Percentiles rank a stretch among this genome's conserved stretches.
Evolutionary conservation across 2,113 vertebrate species (phyloP).

Genomic region (Beaufortia kweichowensis): DNA sequence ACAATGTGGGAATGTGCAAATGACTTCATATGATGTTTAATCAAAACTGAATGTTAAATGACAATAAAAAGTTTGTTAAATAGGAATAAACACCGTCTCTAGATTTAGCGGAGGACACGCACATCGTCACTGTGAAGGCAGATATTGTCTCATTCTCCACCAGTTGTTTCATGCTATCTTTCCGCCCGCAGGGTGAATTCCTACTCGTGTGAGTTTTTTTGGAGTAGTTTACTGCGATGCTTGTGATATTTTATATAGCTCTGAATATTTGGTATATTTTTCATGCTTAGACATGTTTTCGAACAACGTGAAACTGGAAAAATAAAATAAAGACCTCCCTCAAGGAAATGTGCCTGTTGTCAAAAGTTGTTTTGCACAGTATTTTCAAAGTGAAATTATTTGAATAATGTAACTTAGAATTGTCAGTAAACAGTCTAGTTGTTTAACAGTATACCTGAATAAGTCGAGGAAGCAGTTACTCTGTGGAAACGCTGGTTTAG

Average conservation of each 20-base stretch:
- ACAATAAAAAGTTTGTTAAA: neutral
- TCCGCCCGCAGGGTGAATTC: neutral
- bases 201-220: slow-evolving; percentile 16
- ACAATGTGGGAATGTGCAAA: slow-evolving; percentile 24
- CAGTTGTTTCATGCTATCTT: neutral
- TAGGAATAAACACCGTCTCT: neutral
- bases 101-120: neutral
- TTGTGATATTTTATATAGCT: slow-evolving; percentile 14
- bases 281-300: slow-evolving; percentile 12
- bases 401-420: neutral
- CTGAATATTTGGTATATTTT: neutral
- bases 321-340: neutral
- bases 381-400: too few species aligned
- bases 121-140: neutral
- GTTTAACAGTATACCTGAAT: slow-evolving; percentile 5
- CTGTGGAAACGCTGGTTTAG: slow-evolving; percentile 5
- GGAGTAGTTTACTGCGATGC: slow-evolving; percentile 10
- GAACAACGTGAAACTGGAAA: neutral
- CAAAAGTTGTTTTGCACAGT: too few species aligned
- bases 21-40: slow-evolving; percentile 6
- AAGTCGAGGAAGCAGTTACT: slow-evolving; percentile 31
- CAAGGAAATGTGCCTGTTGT: too few species aligned
- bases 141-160: slow-evolving; percentile 20
- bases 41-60: neutral
- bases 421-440: neutral